These are phyloP conservation scores for Limonius californicus DNA, from an alignment of 1,140 invertebrate genomes.

Conservation along the genomic window DNA sequence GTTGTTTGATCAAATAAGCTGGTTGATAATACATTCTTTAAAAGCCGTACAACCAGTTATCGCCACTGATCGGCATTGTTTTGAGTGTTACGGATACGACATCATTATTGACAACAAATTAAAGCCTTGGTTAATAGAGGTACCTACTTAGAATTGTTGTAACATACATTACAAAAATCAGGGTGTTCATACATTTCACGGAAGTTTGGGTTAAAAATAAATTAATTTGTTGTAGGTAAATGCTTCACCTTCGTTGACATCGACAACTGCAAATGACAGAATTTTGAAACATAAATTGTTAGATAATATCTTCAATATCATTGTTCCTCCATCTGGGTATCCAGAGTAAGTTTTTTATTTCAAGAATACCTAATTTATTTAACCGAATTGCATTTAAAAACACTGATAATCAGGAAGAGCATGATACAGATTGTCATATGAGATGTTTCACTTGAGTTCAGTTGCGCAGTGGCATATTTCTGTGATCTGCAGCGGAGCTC, in stretches of 20 bases:
- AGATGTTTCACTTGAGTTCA: too few species aligned
- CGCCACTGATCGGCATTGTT: conserved; percentile 74
- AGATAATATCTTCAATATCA: conserved; percentile 89
- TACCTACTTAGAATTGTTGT: too few species aligned
- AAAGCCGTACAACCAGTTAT: conserved; percentile 75
- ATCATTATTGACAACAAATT: conserved; percentile 82
- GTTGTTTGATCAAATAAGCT: conserved; percentile 80
- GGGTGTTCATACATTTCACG: too few species aligned
- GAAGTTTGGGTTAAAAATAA: too few species aligned
- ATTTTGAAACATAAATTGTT: conserved; percentile 96
- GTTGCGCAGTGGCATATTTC: too few species aligned
- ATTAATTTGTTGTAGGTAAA: conserved; percentile 65
- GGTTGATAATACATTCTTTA: conserved; percentile 83
- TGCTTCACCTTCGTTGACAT: conserved; percentile 90
- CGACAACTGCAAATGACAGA: conserved; percentile 92
- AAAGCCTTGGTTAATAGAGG: conserved; percentile 78
- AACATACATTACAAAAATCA: too few species aligned
- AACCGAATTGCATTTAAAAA: background rate
- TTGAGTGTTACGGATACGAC: conserved; percentile 83
- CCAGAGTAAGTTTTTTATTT: conserved; percentile 67
- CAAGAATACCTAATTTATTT: too few species aligned
- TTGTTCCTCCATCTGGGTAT: conserved; percentile 82
- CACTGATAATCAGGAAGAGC: too few species aligned
- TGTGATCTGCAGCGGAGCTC: too few species aligned
- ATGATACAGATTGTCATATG: too few species aligned